Base-by-base conservation (phyloP, 2,113 vertebrate genomes). In the Syrmaticus mikado region DNA sequence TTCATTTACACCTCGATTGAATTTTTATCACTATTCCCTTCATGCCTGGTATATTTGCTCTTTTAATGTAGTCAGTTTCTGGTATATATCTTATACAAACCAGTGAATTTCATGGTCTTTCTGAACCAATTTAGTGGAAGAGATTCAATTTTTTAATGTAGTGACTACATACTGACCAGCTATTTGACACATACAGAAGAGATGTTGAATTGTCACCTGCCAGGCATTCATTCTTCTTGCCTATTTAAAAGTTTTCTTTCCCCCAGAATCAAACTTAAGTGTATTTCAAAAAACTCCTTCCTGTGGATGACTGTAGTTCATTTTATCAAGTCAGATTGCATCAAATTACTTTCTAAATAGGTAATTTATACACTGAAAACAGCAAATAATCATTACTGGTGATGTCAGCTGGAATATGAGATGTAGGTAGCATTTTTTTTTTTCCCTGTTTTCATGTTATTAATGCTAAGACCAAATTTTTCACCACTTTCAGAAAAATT, bases 61-160 rank as follows among this genome's bases (percentile, higher is more conserved):
- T 87, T 77, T 87, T 66, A 80, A 43, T 1, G 0, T 76, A 57
- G 12, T 53, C 1, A 5, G 27, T 74, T 50, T 67, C 68, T 83
- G 32, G 41, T 34, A 19, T 60, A 58, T 55, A 80, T 67, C 50
- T 77, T 91, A 77, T 46, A 50, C 55, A 91, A 80, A 6, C 32
- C 64, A 83, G 50, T 28, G n/a, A 87, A 94, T 95, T 87, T 92
- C 79, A 85, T 77, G 75, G 75, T 87, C 55, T 87, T 95, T 92
- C 82, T 73, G 45, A 95, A 92, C 50, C 6, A 77, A 80, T 85
- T 80, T 91, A 82, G 45, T 77, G 45, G 36, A 82, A 92, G 30
- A 89, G 20, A 92, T 89, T 82, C 20, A 19, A 2, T 80, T 94
- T 91, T 91, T 94, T 82, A 76, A 87, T 80, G 40, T 73, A 27